Evolutionary conservation across 2,113 vertebrate species (phyloP).

Genomic region (Ia io): DNA sequence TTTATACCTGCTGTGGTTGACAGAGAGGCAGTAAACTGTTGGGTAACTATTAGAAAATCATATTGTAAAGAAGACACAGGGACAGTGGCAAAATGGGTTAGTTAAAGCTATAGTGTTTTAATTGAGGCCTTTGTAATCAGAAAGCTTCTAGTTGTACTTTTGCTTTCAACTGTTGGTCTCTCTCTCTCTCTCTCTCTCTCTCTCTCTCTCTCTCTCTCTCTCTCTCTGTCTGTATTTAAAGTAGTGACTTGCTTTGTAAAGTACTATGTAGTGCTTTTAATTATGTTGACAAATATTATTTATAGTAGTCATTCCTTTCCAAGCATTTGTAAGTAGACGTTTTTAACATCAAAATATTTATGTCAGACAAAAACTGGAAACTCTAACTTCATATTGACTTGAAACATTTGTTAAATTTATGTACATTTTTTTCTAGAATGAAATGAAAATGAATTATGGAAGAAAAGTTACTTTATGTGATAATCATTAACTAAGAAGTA

Average conservation of each 20-base stretch:
- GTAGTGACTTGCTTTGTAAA: constrained; percentile 74
- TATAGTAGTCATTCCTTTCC: constrained; percentile 67
- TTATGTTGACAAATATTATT: constrained; percentile 63
- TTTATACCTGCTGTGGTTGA: constrained; percentile 85
- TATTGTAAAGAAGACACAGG: constrained; percentile 81
- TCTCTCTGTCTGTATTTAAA: constrained; percentile 58
- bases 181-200: background rate
- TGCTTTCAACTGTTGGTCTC: constrained; percentile 77
- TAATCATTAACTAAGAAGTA: constrained; percentile 37
- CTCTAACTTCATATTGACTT: constrained; percentile 59
- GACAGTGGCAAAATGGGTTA: constrained; percentile 83
- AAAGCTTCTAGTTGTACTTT: constrained; percentile 82
- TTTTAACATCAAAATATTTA: constrained; percentile 73
- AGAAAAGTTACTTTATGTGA: constrained; percentile 53
- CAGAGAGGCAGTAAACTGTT: constrained; percentile 76
- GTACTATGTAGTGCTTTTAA: constrained; percentile 77
- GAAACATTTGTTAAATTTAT: constrained; percentile 59
- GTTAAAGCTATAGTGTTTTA: constrained; percentile 88
- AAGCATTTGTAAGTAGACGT: constrained; percentile 59
- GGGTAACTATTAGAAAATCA: constrained; percentile 78
- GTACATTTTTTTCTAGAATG: constrained; percentile 59
- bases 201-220: background rate
- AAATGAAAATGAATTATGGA: constrained; percentile 56
- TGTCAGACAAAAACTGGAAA: constrained; percentile 71
- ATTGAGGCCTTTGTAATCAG: constrained; percentile 92